Conservation (phyloP, 2,113 vertebrate genomes). For the Mustelus asterias region DNA sequence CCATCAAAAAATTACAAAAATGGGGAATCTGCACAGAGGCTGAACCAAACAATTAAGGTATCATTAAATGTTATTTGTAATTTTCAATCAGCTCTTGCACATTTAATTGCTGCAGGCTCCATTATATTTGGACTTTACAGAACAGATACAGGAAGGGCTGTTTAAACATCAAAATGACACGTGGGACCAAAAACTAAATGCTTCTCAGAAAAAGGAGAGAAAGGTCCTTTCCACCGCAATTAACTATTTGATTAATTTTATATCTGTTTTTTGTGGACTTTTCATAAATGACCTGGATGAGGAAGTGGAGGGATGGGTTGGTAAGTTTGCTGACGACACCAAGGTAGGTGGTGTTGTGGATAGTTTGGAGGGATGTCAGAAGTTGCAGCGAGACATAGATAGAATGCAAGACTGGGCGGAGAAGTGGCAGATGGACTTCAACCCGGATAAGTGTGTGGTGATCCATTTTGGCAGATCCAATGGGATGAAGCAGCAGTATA, state of each 20-base stretch:
- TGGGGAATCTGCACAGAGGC: slow-evolving; percentile 10
- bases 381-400: no score
- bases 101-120: neutral
- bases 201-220: neutral
- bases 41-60: slow-evolving; percentile 24
- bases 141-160: neutral
- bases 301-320: no score
- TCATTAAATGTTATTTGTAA: slow-evolving; percentile 31
- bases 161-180: neutral
- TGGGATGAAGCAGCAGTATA: no score
- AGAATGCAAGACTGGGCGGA: no score
- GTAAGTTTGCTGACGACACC: no score
- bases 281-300: no score
- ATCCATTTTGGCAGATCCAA: no score
- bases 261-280: neutral
- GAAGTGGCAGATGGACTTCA: no score
- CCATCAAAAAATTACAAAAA: slow-evolving; percentile 16
- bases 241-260: neutral
- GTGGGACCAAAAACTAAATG: neutral
- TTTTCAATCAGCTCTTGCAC: neutral
- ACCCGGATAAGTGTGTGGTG: no score
- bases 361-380: no score
- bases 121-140: neutral
- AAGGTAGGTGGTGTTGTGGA: no score
- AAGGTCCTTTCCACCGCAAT: neutral